Base-by-base conservation (phyloP, 2,113 vertebrate species). In the Gymnocephalus cernua region DNA sequence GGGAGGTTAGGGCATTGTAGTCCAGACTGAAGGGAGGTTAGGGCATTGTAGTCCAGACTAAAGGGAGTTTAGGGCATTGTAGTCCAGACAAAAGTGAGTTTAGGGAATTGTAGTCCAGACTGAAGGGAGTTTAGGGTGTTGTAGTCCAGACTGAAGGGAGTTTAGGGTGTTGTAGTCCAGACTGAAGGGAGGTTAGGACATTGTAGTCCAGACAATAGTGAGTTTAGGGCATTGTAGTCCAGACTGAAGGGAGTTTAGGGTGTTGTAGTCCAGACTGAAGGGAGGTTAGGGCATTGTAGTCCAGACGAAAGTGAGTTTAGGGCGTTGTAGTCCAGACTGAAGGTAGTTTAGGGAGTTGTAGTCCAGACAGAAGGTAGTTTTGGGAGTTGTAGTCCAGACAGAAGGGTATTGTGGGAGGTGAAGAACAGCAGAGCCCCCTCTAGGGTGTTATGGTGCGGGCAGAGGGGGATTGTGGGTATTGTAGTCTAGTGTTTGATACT, bases 401-500 rank as follows among this genome's bases (percentile, higher is more conserved):
- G 35, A 72, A 11, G 4, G 4, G 41, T 2, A 64, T 50, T 18
- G 14, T 79, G 63, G 74, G 41, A 0, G 15, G 21, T 62, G 81
- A 67, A 83, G 74, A 73, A 50, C 12, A 51, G 32, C 38, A 63
- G 61, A 23, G 6, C 10, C 38, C 27, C 19, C 9, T 21, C 1
- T 7, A 19, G 23, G 74, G 29, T 4, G 13, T 19, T 44, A 12
- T 29, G 23, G 56, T 78, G 38, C 53, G 29, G 35, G 0, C 29
- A 23, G 18, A 47, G 7, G 57, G 15, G 82, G 65, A 58, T 56
- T 58, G 41, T 86, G 75, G 84, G 83, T 35, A 29, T 61, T 85
- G 82, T 79, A 74, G 80, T 91, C 68, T 64, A 78, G 56, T 80
- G 71, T 83, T 85, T 75, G 59, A 75, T 77, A 78, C 70, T 89